Conservation (phyloP, 1,140 invertebrate genomes). For the Drosophila obscura region DNA sequence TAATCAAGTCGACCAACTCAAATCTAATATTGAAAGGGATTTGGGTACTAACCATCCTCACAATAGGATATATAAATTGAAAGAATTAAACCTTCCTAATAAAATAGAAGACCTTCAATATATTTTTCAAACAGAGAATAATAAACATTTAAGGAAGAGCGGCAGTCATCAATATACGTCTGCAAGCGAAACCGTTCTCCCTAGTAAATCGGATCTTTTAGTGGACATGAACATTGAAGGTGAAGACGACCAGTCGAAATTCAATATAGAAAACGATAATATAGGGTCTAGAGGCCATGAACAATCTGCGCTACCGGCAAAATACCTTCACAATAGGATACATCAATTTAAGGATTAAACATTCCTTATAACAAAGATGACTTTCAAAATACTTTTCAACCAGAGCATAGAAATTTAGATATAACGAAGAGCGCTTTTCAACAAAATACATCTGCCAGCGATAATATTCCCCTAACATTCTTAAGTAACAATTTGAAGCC, state of each 20-base stretch:
- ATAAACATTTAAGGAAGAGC: conserved; percentile 12
- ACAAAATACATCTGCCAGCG: too few relatives aligned
- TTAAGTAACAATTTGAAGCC: too few relatives aligned
- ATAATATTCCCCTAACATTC: too few relatives aligned
- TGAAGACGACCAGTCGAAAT: conserved; percentile 25
- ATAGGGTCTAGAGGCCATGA: conserved; percentile 20
- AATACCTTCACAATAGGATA: conserved; percentile 24
- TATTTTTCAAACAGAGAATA: neutral
- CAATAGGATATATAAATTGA: conserved; percentile 30
- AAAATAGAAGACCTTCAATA: conserved; percentile 18
- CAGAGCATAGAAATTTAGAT: conserved; percentile 12
- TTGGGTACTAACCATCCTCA: conserved; percentile 23
- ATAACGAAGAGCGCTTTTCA: conserved; percentile 2
- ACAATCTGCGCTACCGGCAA: conserved; percentile 6
- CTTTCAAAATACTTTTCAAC: conserved; percentile 8
- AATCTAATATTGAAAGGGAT: conserved; percentile 27
- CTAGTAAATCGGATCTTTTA: too few relatives aligned
- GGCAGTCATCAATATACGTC: too few relatives aligned
- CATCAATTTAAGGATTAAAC: conserved; percentile 14
- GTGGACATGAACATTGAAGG: too few relatives aligned
- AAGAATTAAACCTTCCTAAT: conserved; percentile 5
- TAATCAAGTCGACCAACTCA: conserved; percentile 17
- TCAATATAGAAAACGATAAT: conserved; percentile 24
- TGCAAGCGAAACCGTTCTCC: too few relatives aligned
- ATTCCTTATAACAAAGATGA: conserved; percentile 4